Evolutionary conservation across 37 sponge, comb jelly and placozoan species (phyloP).

Genomic region (Crambe crambe): DNA sequence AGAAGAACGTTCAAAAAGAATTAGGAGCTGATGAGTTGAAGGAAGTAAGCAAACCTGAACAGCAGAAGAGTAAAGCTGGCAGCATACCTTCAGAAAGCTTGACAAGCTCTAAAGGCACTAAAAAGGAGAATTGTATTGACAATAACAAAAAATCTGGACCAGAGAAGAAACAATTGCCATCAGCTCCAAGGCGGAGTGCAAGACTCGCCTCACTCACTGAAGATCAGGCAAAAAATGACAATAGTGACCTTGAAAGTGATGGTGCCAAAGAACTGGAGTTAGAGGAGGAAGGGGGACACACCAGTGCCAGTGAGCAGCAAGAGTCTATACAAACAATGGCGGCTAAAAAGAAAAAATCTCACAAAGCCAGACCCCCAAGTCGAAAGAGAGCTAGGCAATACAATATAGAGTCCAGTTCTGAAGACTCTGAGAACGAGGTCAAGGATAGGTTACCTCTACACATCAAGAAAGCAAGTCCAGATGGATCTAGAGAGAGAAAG

Average conservation of each 20-base stretch:
- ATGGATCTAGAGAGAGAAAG: not conserved
- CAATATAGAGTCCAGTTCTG: slow-evolving; percentile 24
- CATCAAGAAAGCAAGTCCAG: not conserved
- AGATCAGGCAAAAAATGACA: not conserved
- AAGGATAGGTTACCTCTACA: not conserved
- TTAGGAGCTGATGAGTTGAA: not conserved
- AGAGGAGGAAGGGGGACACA: not conserved
- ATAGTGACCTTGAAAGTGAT: not conserved
- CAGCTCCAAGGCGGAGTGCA: slow-evolving; percentile 31
- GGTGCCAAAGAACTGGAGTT: too few species aligned
- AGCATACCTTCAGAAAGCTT: not conserved
- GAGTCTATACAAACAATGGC: not conserved
- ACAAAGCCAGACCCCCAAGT: not conserved
- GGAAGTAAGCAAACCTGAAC: too few species aligned
- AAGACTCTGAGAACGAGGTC: slow-evolving; percentile 4
- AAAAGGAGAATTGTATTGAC: not conserved
- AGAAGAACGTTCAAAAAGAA: not conserved
- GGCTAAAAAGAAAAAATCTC: not conserved
- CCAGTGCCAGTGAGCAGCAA: not conserved
- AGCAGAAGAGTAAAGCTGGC: not conserved
- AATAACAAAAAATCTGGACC: not conserved
- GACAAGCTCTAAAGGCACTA: not conserved
- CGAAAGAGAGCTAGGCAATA: not conserved
- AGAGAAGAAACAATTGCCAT: slow-evolving; percentile 5
- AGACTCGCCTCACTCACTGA: slow-evolving; percentile 36